Percentiles rank a stretch among this genome's conserved stretches.
Evolutionary conservation across 2,113 vertebrate species (phyloP).

Genomic region (Dicrurus megarhynchus): DNA sequence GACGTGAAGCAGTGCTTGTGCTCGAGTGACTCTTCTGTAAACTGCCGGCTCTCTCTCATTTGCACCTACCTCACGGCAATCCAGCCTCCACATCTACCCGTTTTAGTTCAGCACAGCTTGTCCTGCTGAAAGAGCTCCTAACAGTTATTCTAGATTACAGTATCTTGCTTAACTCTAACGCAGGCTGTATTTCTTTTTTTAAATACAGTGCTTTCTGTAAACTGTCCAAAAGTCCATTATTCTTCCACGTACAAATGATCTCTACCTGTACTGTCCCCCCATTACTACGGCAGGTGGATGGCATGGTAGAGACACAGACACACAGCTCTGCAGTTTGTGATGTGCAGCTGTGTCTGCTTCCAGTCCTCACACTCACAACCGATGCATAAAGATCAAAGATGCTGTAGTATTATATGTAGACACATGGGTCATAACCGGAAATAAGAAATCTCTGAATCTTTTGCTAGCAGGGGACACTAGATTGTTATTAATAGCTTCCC

Average conservation of each 20-base stretch:
- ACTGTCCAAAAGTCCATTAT: not conserved
- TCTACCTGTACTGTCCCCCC: not conserved
- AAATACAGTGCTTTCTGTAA: not conserved
- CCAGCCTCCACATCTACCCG: not conserved
- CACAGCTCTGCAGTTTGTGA: not conserved
- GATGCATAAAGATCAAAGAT: not conserved
- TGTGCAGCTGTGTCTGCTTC: not conserved
- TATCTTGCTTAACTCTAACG: not conserved
- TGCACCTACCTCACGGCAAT: accelerated
- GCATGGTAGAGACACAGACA: not conserved
- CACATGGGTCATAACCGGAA: not conserved
- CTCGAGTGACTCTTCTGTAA: not conserved
- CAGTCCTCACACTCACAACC: not conserved
- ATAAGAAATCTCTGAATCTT: not conserved
- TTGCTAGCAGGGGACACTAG: not conserved
- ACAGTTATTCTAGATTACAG: not conserved
- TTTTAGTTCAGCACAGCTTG: not conserved
- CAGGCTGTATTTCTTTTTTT: not conserved
- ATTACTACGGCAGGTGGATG: not conserved
- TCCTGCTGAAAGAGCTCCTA: not conserved
- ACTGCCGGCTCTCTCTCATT: not conserved
- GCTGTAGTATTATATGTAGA: not conserved
- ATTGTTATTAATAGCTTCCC: not conserved
- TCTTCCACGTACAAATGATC: not conserved
- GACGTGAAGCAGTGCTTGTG: not conserved